Percentiles rank a stretch among this genome's conserved stretches.
Conservation (phyloP, 2,888 invertebrate genomes). For the Luperina testacea region DNA sequence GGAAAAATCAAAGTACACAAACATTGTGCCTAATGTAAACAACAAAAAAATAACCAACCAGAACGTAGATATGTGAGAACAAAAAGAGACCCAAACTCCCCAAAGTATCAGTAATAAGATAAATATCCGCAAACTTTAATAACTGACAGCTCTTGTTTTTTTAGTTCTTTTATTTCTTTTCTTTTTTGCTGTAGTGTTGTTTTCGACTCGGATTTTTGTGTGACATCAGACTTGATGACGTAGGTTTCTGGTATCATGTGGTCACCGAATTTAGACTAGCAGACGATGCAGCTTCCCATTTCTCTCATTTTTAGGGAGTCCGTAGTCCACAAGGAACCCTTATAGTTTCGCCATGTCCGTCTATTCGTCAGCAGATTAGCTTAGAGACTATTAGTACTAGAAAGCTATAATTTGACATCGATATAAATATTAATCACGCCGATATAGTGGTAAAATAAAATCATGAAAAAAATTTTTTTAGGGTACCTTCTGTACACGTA, state of each 20-base stretch:
- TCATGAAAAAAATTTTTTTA: too few relatives aligned
- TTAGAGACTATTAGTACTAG: too few relatives aligned
- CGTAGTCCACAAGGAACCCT: too few relatives aligned
- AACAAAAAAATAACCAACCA: slow-evolving; percentile 4
- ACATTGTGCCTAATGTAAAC: slow-evolving; percentile 3
- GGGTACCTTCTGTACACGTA: too few relatives aligned
- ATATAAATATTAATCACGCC: too few relatives aligned
- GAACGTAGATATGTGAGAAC: slow-evolving; percentile 14
- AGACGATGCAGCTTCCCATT: background rate
- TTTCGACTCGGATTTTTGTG: background rate
- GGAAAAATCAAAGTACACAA: background rate
- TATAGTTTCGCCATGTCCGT: too few relatives aligned
- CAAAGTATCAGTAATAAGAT: slow-evolving; percentile 40
- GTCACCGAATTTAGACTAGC: background rate
- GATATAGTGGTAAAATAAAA: too few relatives aligned
- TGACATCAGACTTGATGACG: slow-evolving; percentile 13
- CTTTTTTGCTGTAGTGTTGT: slow-evolving; percentile 2
- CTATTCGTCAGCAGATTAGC: too few relatives aligned
- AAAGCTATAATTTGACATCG: too few relatives aligned
- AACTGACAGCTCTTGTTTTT: slow-evolving; percentile 37
- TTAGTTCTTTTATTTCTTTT: slow-evolving; percentile 10
- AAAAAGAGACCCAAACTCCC: slow-evolving; percentile 20
- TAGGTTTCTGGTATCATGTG: background rate
- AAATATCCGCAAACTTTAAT: slow-evolving; percentile 48
- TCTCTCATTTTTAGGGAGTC: background rate